These are phyloP conservation scores for Coracopsis vasa DNA, from an alignment of 2,113 vertebrate species.

Conservation along the genomic window DNA sequence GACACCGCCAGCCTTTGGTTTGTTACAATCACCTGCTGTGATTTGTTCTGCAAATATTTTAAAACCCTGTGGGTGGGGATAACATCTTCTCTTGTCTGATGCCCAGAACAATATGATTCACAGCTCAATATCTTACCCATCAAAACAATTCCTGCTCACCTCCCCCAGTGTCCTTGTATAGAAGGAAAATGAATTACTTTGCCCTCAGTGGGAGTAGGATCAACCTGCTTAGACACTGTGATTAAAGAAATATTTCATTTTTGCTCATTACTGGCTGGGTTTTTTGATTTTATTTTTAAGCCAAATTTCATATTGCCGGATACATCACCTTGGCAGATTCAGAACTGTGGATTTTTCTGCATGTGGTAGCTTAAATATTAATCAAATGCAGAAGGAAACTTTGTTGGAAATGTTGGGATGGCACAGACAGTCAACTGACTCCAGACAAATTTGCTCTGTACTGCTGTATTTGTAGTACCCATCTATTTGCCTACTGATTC, in stretches of 20 bases:
- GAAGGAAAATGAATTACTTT: not conserved
- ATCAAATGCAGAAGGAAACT: not conserved
- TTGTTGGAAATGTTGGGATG: not conserved
- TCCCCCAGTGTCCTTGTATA: not conserved
- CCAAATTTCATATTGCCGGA: not conserved
- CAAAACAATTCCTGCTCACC: not conserved
- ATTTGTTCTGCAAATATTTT: slow-evolving; percentile 40
- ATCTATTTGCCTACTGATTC: not conserved
- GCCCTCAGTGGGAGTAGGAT: not conserved
- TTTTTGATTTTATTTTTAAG: not conserved
- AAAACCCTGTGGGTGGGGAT: not conserved
- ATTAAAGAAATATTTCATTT: not conserved
- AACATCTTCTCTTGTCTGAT: not conserved
- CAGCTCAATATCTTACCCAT: not conserved
- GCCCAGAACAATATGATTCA: not conserved
- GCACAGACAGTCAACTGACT: not conserved
- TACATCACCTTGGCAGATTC: not conserved
- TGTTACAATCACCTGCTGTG: not conserved
- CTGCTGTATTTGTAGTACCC: not conserved
- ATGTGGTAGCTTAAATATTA: not conserved
- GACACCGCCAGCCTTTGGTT: not conserved
- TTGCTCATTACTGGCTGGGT: not conserved
- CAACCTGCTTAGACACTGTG: not conserved
- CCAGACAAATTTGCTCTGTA: not conserved
- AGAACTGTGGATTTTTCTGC: not conserved